phyloP scores from a whole-genome alignment of 2,797 vertebrate species.

The Cryptoprocta ferox region DNA sequence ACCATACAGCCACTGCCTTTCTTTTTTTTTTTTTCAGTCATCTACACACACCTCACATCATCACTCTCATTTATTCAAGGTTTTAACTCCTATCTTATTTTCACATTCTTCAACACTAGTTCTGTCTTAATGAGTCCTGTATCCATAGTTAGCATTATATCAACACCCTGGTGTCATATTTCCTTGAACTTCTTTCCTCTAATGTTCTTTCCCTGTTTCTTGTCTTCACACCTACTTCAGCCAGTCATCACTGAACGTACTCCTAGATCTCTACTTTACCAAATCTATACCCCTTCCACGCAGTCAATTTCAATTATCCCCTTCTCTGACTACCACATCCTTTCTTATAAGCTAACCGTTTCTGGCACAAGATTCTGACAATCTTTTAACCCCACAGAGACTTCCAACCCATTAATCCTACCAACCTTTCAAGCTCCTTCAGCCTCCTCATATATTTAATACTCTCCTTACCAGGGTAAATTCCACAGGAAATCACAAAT shows the following conservation, averaged over 20 bases:
- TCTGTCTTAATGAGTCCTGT: background rate
- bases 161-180: background rate
- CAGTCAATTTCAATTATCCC: background rate
- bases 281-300: background rate
- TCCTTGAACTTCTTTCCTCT: background rate
- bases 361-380: background rate
- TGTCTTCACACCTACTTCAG: background rate
- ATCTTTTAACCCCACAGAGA: background rate
- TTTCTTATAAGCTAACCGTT: background rate
- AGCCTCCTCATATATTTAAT: background rate
- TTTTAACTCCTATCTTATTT: background rate
- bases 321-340: background rate
- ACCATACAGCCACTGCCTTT: background rate
- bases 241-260: background rate
- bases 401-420: background rate
- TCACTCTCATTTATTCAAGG: background rate
- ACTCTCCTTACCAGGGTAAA: background rate
- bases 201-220: background rate
- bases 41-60: background rate
- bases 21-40: background rate
- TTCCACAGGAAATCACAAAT: background rate
- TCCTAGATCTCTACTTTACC: background rate
- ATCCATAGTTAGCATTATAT: background rate
- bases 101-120: background rate
- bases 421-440: background rate